Conservation (phyloP, 2,888 invertebrate species). For the Sipha maydis region DNA sequence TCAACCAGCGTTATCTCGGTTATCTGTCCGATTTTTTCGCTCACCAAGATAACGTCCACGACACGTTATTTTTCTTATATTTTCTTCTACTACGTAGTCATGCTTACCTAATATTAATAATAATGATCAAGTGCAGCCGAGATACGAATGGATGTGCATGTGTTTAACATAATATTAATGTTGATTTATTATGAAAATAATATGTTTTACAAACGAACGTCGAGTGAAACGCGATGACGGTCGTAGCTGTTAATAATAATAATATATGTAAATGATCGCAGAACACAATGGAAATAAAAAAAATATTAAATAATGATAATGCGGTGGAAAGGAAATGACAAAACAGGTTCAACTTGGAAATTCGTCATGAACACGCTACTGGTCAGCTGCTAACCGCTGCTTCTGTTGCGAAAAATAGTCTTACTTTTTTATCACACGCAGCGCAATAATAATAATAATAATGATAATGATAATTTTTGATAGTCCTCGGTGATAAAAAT, state of each 20-base stretch:
- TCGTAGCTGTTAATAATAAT: neutral
- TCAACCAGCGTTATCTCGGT: neutral
- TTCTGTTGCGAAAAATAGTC: neutral
- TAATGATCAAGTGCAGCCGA: neutral
- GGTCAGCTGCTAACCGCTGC: slow-evolving; percentile 31
- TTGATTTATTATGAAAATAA: too few species aligned
- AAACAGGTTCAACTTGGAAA: slow-evolving; percentile 54
- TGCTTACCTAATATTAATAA: neutral
- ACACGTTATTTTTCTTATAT: neutral
- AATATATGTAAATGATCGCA: neutral
- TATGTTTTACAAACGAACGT: neutral
- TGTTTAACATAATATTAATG: neutral
- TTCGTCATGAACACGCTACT: neutral
- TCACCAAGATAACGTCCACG: neutral
- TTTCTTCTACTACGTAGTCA: neutral
- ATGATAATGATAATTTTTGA: too few species aligned
- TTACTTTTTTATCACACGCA: neutral
- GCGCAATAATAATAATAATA: neutral
- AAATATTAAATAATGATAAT: neutral
- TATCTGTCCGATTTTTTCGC: neutral
- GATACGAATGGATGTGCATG: neutral
- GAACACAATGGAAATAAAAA: too few species aligned
- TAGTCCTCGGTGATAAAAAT: too few species aligned
- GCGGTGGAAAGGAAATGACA: slow-evolving; percentile 22
- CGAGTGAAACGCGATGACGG: neutral